phyloP scores from a whole-genome alignment of 2,797 vertebrate genomes.

The Chanos chanos region DNA sequence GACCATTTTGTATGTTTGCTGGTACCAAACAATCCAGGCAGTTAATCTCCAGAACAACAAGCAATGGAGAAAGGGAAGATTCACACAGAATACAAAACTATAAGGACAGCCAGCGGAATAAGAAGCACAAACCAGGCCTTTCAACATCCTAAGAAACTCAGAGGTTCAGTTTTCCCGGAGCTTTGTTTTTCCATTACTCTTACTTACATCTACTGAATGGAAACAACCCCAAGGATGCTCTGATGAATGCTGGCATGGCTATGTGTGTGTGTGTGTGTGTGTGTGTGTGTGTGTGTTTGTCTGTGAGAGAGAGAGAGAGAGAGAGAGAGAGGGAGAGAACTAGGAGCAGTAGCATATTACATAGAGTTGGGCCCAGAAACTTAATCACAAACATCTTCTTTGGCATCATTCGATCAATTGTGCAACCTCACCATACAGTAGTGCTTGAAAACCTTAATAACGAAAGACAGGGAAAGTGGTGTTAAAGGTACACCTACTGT shows the following conservation, averaged over 20 bases:
- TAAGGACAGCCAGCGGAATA: neutral
- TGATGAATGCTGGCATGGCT: conserved; percentile 2
- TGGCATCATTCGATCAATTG: conserved; percentile 22
- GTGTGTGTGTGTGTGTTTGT: no score
- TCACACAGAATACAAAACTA: neutral
- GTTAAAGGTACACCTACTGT: no score
- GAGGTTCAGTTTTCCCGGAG: conserved; percentile 14
- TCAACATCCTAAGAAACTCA: conserved; percentile 12
- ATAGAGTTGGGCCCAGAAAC: conserved; percentile 24
- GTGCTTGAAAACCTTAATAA: no score
- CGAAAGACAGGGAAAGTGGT: no score
- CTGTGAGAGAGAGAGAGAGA: no score
- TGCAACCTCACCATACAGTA: conserved; percentile 8
- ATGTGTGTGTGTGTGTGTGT: neutral
- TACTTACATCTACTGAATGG: conserved; percentile 12
- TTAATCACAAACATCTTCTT: conserved; percentile 40
- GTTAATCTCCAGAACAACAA: no score
- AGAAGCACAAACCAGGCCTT: neutral
- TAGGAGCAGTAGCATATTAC: conserved; percentile 8
- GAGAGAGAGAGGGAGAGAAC: conserved; percentile 2
- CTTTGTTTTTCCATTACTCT: conserved; percentile 24
- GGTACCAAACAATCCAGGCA: no score
- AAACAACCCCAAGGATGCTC: conserved; percentile 5
- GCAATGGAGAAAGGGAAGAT: no score
- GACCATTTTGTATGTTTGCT: no score